phyloP scores from a whole-genome alignment of 2,797 vertebrate species.

The Helarctos malayanus region DNA sequence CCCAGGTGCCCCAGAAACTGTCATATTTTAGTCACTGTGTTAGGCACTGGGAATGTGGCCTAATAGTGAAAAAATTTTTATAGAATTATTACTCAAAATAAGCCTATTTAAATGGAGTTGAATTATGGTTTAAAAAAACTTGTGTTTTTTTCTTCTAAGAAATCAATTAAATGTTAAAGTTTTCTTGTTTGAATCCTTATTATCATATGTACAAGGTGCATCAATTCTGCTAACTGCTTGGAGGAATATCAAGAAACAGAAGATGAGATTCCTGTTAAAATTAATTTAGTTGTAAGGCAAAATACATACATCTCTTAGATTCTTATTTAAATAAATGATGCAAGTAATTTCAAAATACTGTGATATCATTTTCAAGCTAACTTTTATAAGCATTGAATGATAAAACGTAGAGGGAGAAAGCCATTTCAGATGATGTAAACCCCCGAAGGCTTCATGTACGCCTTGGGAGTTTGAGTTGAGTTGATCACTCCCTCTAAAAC shows the following conservation, averaged over 20 bases:
- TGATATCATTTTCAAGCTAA: neutral
- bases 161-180: neutral
- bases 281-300: neutral
- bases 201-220: neutral
- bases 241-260: conserved; percentile 27
- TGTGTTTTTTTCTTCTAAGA: neutral
- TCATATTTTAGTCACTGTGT: neutral
- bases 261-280: neutral
- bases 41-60: neutral
- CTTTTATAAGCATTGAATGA: neutral
- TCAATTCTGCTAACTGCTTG: neutral
- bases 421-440: neutral
- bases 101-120: neutral
- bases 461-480: neutral
- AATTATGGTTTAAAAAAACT: neutral
- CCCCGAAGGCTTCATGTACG: neutral
- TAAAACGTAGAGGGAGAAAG: neutral
- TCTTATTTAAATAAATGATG: conserved; percentile 18
- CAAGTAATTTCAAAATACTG: neutral
- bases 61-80: neutral
- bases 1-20: too few relatives aligned
- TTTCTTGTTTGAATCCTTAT: neutral
- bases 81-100: neutral
- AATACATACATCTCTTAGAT: neutral
- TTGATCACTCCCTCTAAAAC: neutral